Percentiles rank a stretch among this genome's conserved stretches.
phyloP scores from a whole-genome alignment of 2,113 vertebrate species.

The Oxyruncus cristatus region DNA sequence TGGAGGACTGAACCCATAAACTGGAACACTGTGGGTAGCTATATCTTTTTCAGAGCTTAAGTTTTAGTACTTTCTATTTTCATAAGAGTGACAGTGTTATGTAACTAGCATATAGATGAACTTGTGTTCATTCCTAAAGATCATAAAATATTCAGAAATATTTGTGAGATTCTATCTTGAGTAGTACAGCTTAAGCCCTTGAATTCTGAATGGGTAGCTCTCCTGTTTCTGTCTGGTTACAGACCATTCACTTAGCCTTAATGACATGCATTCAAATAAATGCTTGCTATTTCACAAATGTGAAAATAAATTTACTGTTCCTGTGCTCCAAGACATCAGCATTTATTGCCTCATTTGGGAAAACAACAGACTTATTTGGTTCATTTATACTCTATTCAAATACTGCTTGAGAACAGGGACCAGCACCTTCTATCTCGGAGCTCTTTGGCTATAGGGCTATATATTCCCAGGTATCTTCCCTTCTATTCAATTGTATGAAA shows the following conservation, averaged over 20 bases:
- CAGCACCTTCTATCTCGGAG: neutral
- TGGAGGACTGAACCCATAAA: conserved; percentile 31
- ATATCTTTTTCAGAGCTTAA: conserved; percentile 40
- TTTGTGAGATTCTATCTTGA: conserved; percentile 38
- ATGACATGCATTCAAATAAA: conserved; percentile 14
- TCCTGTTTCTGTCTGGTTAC: conserved; percentile 3
- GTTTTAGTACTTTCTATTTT: conserved; percentile 56
- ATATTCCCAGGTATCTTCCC: neutral
- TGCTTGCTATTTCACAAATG: conserved; percentile 30
- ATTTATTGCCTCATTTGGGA: conserved; percentile 38
- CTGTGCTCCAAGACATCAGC: conserved; percentile 16
- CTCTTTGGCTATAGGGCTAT: neutral
- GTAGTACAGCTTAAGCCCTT: neutral
- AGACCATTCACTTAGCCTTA: conserved; percentile 53
- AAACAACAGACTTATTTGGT: neutral
- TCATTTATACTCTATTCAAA: conserved; percentile 32
- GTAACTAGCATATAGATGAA: conserved; percentile 53
- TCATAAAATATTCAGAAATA: conserved; percentile 56
- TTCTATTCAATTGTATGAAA: neutral
- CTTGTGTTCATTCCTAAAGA: conserved; percentile 28
- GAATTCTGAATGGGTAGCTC: conserved; percentile 43
- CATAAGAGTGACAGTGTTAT: conserved; percentile 26
- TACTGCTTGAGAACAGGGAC: neutral
- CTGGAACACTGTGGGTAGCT: conserved; percentile 52
- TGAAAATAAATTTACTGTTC: conserved; percentile 55